phyloP scores from a whole-genome alignment of 1,140 invertebrate genomes.

The Coptotermes formosanus region DNA sequence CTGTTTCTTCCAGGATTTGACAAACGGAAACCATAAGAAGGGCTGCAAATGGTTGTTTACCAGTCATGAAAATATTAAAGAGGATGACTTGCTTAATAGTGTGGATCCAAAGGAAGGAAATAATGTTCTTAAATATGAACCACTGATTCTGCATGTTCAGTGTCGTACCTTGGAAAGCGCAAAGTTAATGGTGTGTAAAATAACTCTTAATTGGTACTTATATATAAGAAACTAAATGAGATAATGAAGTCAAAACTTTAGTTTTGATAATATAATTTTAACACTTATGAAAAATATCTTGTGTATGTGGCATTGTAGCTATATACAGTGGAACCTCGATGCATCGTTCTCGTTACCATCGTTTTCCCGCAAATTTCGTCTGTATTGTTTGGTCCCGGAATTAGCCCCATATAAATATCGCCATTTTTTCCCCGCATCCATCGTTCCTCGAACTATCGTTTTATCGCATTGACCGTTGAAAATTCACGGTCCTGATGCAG shows the following conservation, averaged over 20 bases:
- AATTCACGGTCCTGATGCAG: too few relatives aligned
- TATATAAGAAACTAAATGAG: neutral
- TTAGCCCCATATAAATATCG: too few relatives aligned
- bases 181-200: constrained; percentile 40
- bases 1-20: constrained; percentile 28
- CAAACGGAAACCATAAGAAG: constrained; percentile 44
- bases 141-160: constrained; percentile 55
- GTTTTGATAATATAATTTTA: neutral
- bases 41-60: constrained; percentile 52
- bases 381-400: too few relatives aligned
- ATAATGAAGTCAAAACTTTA: neutral
- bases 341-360: too few relatives aligned
- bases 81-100: constrained; percentile 41
- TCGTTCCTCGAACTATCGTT: too few relatives aligned
- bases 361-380: too few relatives aligned
- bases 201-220: neutral
- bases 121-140: constrained; percentile 54
- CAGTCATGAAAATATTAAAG: constrained; percentile 45
- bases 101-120: constrained; percentile 36
- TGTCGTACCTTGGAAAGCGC: constrained; percentile 48
- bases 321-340: too few relatives aligned
- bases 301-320: neutral
- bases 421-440: too few relatives aligned
- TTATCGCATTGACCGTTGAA: too few relatives aligned
- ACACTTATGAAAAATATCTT: neutral